These are phyloP conservation scores for Cavia aperea DNA, from an alignment of 2,113 vertebrate species.

Conservation along the genomic window DNA sequence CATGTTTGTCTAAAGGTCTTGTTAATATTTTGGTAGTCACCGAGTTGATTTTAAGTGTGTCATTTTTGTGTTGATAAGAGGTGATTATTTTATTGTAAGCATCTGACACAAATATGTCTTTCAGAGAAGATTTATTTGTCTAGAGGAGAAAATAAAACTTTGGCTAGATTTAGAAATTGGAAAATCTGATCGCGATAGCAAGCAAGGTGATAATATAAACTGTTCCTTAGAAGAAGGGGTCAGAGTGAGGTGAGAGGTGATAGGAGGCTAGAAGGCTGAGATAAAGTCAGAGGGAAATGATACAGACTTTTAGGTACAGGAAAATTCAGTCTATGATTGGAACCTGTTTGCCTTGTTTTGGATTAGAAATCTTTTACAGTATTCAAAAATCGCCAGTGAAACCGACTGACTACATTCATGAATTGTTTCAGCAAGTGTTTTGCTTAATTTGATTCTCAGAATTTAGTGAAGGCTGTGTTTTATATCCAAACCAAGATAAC, in stretches of 20 bases:
- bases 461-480: not conserved
- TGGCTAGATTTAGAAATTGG: not conserved
- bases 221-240: not conserved
- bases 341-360: not conserved
- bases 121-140: conserved; percentile 1
- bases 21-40: not conserved
- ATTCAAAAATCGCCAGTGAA: not conserved
- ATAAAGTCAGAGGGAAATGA: not conserved
- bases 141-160: not conserved
- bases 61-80: not conserved
- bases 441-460: conserved; percentile 26
- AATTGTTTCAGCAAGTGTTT: not conserved
- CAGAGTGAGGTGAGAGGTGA: not conserved
- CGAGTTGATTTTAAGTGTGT: not conserved
- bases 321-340: not conserved
- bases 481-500: not conserved
- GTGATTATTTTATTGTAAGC: conserved; percentile 23
- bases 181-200: not conserved
- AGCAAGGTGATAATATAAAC: not conserved
- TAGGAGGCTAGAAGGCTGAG: not conserved
- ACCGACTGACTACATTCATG: not conserved
- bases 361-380: not conserved
- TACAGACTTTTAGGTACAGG: not conserved
- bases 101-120: not conserved
- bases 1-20: not conserved